A percentile compares a stretch with the other conserved stretches of the same genome.
phyloP scores from a whole-genome alignment of 2,888 invertebrate genomes.

The Helobdella robusta region DNA sequence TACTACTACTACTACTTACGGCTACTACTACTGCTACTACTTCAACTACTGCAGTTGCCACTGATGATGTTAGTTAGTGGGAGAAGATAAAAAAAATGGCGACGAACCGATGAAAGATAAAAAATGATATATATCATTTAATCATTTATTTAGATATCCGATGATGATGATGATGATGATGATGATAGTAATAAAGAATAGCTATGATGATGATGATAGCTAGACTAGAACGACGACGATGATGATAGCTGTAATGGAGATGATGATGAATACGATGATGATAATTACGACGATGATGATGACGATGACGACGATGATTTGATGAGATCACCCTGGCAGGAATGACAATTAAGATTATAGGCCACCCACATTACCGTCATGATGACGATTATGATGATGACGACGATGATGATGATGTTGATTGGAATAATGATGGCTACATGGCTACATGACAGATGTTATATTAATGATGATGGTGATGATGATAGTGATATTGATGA shows the following conservation, averaged over 20 bases:
- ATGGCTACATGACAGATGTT: background rate
- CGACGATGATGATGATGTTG: background rate
- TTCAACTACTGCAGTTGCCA: too few species aligned
- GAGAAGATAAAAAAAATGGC: background rate
- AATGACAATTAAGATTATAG: background rate
- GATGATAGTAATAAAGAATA: too few species aligned
- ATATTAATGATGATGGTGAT: background rate
- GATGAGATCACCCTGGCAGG: background rate
- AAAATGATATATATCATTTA: too few species aligned
- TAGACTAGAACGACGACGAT: background rate
- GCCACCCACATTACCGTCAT: background rate
- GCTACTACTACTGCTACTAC: too few species aligned
- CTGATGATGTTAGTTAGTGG: background rate
- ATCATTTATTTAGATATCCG: too few species aligned
- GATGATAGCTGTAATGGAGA: background rate
- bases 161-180: too few species aligned
- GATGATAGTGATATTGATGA: background rate
- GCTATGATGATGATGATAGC: constrained; percentile 13
- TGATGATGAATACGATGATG: constrained; percentile 4
- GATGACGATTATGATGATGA: background rate
- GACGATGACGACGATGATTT: background rate
- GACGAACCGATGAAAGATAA: background rate
- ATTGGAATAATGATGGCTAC: background rate
- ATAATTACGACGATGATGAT: background rate
- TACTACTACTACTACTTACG: too few species aligned